phyloP scores from a whole-genome alignment of 2,113 vertebrate species.

The Petrocephalus microphthalmus region DNA sequence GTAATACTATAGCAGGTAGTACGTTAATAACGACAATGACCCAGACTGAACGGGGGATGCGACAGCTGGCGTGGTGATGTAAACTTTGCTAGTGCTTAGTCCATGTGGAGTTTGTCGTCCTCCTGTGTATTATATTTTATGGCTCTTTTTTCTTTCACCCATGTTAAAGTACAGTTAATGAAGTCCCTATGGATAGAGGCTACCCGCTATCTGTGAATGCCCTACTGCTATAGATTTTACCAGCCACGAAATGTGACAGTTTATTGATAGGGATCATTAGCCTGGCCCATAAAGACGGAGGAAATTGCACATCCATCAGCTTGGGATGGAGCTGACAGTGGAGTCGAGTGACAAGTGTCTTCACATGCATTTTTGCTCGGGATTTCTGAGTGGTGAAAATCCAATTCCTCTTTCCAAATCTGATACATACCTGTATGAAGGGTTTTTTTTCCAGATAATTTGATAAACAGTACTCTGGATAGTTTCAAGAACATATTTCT shows the following conservation, averaged over 20 bases:
- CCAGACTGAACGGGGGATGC: background rate
- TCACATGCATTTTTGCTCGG: background rate
- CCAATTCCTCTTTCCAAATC: background rate
- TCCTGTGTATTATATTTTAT: background rate
- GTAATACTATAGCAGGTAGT: background rate
- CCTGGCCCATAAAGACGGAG: slow-evolving; percentile 8
- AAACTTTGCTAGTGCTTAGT: background rate
- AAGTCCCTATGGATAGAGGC: background rate
- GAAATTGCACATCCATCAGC: slow-evolving; percentile 21
- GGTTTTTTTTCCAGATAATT: background rate
- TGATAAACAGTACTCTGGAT: background rate
- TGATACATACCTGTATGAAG: background rate
- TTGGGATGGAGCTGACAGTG: background rate
- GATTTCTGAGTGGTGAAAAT: background rate
- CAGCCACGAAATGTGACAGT: slow-evolving; percentile 6
- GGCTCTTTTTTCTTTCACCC: background rate
- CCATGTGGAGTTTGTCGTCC: background rate
- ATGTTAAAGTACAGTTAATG: background rate
- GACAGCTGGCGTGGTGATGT: background rate
- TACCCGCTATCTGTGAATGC: background rate
- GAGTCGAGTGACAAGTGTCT: background rate
- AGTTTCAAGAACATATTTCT: background rate
- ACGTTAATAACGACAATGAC: background rate
- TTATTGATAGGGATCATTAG: slow-evolving; percentile 23
- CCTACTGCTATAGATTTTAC: background rate